phyloP scores from a whole-genome alignment of 2,797 vertebrate species.

The Gobio occitaniae region DNA sequence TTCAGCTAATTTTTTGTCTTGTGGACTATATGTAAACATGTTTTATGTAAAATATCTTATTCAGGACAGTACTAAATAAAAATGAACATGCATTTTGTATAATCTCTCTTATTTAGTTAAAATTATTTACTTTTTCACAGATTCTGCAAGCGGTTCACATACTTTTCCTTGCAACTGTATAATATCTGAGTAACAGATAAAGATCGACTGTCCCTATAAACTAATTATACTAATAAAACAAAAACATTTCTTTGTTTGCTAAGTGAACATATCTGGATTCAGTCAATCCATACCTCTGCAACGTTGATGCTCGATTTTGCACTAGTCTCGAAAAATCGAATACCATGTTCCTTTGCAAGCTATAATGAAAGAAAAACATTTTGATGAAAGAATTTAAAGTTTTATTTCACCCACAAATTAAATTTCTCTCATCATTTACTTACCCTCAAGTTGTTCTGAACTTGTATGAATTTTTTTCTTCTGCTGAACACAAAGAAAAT shows the following conservation, averaged over 20 bases:
- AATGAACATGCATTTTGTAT: no score
- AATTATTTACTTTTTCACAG: no score
- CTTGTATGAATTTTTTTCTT: neutral
- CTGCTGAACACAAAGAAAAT: neutral
- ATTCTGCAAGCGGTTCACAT: no score
- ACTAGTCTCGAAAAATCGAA: constrained; percentile 94
- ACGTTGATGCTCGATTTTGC: constrained; percentile 94
- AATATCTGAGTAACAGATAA: neutral
- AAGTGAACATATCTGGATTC: neutral
- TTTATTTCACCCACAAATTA: neutral
- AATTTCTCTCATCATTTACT: neutral
- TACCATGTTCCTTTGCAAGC: constrained; percentile 90
- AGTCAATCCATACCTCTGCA: constrained; percentile 84
- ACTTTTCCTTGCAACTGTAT: no score
- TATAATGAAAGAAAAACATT: constrained; percentile 64
- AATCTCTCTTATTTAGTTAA: no score
- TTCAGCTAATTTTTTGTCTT: no score
- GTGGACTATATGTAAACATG: no score
- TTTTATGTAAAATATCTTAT: no score
- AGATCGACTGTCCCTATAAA: neutral
- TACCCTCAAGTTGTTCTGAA: neutral
- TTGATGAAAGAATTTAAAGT: neutral
- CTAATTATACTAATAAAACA: neutral
- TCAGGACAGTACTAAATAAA: no score
- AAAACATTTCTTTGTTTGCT: neutral